Conservation (phyloP, 2,113 vertebrate species). For the Platichthys stellatus region DNA sequence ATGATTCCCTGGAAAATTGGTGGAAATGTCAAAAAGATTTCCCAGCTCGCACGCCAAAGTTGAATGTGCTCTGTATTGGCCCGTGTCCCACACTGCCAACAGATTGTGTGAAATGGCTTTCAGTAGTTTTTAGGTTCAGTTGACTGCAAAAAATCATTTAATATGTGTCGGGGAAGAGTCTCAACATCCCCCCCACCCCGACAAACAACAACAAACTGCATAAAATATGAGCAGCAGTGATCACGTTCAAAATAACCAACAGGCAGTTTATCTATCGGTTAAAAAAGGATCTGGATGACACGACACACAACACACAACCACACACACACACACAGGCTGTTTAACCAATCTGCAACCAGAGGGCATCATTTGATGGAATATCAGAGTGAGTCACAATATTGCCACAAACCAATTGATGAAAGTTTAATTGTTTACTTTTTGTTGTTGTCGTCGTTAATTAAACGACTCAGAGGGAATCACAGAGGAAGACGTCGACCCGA, state of each 20-base stretch:
- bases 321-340: conserved; percentile 2
- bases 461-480: conserved; percentile 15
- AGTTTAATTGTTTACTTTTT: conserved; percentile 49
- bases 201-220: neutral
- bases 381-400: conserved; percentile 16
- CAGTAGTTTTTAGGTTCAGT: neutral
- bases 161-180: neutral
- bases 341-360: conserved; percentile 33
- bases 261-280: conserved; percentile 1
- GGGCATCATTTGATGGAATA: conserved; percentile 22
- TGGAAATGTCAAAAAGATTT: too few relatives aligned
- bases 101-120: too few relatives aligned
- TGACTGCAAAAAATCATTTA: conserved; percentile 3
- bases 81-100: too few relatives aligned
- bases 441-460: conserved; percentile 29
- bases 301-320: neutral
- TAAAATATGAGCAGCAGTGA: neutral
- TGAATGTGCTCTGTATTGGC: too few relatives aligned
- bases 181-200: neutral
- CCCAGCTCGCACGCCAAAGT: too few relatives aligned
- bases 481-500: neutral
- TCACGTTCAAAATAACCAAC: conserved; percentile 11
- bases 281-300: neutral
- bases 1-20: too few relatives aligned
- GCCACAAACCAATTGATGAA: conserved; percentile 48